Base-by-base conservation (phyloP, 2,113 vertebrate species). In the Oncorhynchus kisutch region DNA sequence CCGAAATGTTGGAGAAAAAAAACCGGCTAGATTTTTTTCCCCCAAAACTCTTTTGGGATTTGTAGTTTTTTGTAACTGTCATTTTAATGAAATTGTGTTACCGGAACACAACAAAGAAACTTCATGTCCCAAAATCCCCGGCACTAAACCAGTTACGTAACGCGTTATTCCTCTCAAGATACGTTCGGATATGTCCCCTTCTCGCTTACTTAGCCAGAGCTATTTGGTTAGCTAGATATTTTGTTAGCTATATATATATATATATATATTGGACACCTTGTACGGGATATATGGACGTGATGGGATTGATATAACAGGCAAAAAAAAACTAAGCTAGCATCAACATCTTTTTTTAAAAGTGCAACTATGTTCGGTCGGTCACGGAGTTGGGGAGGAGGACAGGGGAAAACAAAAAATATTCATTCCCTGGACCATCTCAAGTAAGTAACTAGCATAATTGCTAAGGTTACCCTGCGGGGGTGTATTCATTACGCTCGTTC, bases 381-480 rank as follows among this genome's bases (percentile, higher is more conserved):
- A 49, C 94, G 96, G 78, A 97, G 97, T 92, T 99, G 96, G 97
- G 96, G 97, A 75, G 96, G 97, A 91, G 97, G 93, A 76, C 93
- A 94, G 67, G 96, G 96, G 57, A 96, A 94, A 73, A 71, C 94
- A 57, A 96, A 94, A 89, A 97, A 95, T 87, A 96, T 99, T 84
- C 97, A 99, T 88, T 99, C 97, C 72, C 82, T 99, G 93, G 97
- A 99, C 82, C 96, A 98, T 88, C 94, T 99, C 71, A 99, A 99
- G 97, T 99, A 87, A 98, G 97, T 92, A 82, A 82, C 75, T 85
- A 74, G 77, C 85, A 34, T 18, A n/a, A 22, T 48, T 20, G 84
- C 88, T 88, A 89, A 77, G 79, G 74, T 69, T 89, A 89, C 87
- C 86, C 3, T 0, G 27, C 27, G 3, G 27, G 39, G 39, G 39